These are phyloP conservation scores for Coecobrya sp. DNA, from an alignment of 2,888 invertebrate genomes.

Conservation along the genomic window DNA sequence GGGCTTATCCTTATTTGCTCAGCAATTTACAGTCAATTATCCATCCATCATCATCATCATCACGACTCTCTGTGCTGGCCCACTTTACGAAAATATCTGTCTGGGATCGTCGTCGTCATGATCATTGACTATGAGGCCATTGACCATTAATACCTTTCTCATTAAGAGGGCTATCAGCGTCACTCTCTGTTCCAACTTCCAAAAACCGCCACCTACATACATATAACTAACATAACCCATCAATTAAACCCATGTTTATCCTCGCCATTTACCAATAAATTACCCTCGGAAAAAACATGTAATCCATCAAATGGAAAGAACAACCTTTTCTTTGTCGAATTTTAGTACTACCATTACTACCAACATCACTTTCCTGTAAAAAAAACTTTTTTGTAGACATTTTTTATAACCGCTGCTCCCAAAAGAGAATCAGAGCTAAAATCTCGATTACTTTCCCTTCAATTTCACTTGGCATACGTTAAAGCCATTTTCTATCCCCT, in stretches of 20 bases:
- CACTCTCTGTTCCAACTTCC: background rate
- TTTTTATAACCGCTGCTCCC: background rate
- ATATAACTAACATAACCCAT: background rate
- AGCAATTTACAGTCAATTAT: slow-evolving; percentile 34
- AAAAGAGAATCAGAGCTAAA: background rate
- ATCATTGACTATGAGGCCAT: background rate
- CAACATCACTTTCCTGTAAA: too few species aligned
- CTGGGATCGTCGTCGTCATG: background rate
- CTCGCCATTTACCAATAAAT: slow-evolving; percentile 9
- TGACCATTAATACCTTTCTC: background rate
- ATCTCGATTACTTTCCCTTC: background rate
- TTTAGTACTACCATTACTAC: background rate
- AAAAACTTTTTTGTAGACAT: too few species aligned
- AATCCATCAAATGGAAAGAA: slow-evolving; percentile 29
- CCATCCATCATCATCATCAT: slow-evolving; percentile 30
- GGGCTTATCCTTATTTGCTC: slow-evolving; percentile 54
- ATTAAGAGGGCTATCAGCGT: background rate
- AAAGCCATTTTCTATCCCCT: slow-evolving; percentile 34
- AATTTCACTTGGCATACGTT: slow-evolving; percentile 7
- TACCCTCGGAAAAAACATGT: background rate
- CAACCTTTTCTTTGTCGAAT: background rate
- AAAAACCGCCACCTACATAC: background rate
- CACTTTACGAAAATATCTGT: background rate
- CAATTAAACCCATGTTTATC: slow-evolving; percentile 23
- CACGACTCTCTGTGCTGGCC: background rate